Evolutionary conservation across 1,140 invertebrate genomes (phyloP).

Genomic region (Antheraea mylitta): DNA sequence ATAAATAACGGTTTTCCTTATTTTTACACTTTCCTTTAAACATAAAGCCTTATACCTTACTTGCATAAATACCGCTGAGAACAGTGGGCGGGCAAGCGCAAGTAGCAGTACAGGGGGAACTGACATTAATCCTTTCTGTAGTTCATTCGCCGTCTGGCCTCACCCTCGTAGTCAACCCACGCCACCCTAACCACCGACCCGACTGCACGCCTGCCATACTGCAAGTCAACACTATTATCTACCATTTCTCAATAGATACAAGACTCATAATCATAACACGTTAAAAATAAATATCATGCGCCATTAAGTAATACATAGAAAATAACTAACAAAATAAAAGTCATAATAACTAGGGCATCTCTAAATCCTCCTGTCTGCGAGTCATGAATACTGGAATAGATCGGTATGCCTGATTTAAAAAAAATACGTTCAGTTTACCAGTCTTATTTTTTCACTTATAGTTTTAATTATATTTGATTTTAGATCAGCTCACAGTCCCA

Average conservation of each 20-base stretch:
- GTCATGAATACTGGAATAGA: no score
- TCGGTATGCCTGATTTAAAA: no score
- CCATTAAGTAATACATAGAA: no score
- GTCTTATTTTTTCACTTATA: no score
- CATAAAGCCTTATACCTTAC: background rate
- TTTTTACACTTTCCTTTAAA: conserved; percentile 7
- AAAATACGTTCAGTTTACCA: no score
- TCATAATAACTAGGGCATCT: no score
- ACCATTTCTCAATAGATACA: conserved; percentile 21
- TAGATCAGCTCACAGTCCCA: no score
- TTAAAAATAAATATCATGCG: background rate
- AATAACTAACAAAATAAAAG: no score
- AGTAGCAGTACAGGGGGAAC: conserved; percentile 67
- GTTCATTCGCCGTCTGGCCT: conserved; percentile 80
- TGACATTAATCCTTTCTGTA: conserved; percentile 76
- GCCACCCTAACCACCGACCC: conserved; percentile 49
- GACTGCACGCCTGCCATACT: conserved; percentile 52
- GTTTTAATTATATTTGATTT: no score
- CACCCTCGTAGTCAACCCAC: conserved; percentile 62
- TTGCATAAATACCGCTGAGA: conserved; percentile 24
- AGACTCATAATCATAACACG: background rate
- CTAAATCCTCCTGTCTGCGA: no score
- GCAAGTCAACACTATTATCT: conserved; percentile 43
- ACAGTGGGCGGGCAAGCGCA: conserved; percentile 55
- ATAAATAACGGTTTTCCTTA: background rate